Percentiles rank a stretch among this genome's conserved stretches.
Conservation (phyloP, 2,888 invertebrate genomes). For the Agapostemon virescens region DNA sequence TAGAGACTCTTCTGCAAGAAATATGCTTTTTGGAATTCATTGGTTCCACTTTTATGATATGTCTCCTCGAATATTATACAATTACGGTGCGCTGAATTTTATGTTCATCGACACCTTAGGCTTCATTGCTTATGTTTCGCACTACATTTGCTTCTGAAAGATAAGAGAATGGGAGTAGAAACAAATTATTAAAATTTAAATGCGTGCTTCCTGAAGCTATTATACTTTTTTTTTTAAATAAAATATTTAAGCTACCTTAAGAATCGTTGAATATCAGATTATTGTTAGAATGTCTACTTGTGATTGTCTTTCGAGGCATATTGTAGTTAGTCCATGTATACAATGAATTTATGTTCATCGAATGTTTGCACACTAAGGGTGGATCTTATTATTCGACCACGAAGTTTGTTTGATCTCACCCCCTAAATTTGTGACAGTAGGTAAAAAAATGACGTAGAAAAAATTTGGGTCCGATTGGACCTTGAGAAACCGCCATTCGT, state of each 20-base stretch:
- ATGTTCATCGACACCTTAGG: neutral
- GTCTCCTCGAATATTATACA: constrained; percentile 74
- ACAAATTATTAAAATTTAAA: neutral
- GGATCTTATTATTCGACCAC: no score
- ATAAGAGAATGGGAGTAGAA: no score
- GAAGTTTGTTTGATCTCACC: no score
- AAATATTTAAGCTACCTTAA: neutral
- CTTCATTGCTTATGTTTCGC: neutral
- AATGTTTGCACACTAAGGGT: no score
- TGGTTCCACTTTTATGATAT: constrained; percentile 73
- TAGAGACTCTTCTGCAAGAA: constrained; percentile 28
- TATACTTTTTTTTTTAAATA: no score
- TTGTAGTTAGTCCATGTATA: neutral
- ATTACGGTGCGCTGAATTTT: constrained; percentile 65
- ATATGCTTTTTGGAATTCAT: constrained; percentile 72
- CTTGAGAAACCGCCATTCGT: no score
- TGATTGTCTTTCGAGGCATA: neutral
- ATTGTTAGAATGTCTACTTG: neutral
- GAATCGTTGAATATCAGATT: neutral
- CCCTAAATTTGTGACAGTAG: no score
- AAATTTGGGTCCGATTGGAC: no score
- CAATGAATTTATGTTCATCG: no score
- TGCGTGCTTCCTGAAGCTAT: neutral
- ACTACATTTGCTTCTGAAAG: neutral
- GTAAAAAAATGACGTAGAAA: no score